Evolutionary conservation across 2,113 vertebrate genomes (phyloP).

Genomic region (Megalops atlanticus): DNA sequence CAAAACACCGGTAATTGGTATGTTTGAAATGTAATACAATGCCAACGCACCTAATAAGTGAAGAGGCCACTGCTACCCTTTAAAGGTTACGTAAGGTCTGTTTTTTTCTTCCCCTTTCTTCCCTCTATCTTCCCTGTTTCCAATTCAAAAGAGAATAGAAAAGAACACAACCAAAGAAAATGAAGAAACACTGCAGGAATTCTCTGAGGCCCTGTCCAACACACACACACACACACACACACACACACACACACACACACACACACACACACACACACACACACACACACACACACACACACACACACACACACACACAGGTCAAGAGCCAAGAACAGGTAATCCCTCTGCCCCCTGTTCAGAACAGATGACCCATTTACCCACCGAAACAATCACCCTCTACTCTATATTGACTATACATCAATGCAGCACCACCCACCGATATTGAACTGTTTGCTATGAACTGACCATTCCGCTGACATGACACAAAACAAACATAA

Average conservation of each 20-base stretch:
- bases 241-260: slow-evolving; percentile 40
- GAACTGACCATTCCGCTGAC: slow-evolving; percentile 47
- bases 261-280: slow-evolving; percentile 30
- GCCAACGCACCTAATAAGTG: slow-evolving; percentile 18
- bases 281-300: slow-evolving; percentile 26
- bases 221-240: slow-evolving; percentile 31
- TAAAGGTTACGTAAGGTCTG: slow-evolving; percentile 55
- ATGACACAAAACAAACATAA: slow-evolving; percentile 51
- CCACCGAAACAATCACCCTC: slow-evolving; percentile 31
- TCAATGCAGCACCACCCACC: slow-evolving; percentile 50
- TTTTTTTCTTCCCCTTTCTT: slow-evolving; percentile 3
- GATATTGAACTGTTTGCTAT: slow-evolving; percentile 37
- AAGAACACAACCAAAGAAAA: slow-evolving; percentile 40
- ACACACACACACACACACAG: slow-evolving; percentile 28
- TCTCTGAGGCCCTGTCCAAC: slow-evolving; percentile 16
- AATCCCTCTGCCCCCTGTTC: slow-evolving; percentile 28
- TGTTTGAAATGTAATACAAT: slow-evolving; percentile 31
- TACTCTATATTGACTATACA: slow-evolving; percentile 43
- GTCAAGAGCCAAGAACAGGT: slow-evolving; percentile 24
- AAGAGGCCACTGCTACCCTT: neutral
- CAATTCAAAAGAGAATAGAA: slow-evolving; percentile 15
- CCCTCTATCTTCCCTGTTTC: slow-evolving; percentile 43
- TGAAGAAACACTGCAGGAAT: slow-evolving; percentile 46
- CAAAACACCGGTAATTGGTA: slow-evolving; percentile 16
- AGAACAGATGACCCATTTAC: slow-evolving; percentile 50